Conservation (phyloP, 2,797 vertebrate species). For the Chlorospingus semifuscus region DNA sequence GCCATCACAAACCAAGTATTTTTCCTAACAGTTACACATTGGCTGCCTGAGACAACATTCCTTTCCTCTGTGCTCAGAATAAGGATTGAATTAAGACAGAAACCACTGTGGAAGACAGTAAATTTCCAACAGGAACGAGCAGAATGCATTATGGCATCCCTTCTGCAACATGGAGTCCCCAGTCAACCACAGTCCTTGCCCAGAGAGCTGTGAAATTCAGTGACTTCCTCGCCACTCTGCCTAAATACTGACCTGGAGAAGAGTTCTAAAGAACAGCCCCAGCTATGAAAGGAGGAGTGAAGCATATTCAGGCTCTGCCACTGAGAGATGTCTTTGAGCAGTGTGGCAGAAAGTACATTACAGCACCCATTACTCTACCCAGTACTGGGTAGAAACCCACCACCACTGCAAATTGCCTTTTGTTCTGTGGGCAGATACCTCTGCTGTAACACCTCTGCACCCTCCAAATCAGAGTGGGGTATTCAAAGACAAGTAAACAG, state of each 20-base stretch:
- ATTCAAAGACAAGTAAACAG: not conserved
- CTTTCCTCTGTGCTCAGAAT: not conserved
- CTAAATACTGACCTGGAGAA: not conserved
- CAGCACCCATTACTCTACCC: too few relatives aligned
- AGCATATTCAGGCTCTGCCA: not conserved
- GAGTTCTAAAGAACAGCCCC: not conserved
- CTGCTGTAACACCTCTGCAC: not conserved
- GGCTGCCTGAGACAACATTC: not conserved
- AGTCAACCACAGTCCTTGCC: not conserved
- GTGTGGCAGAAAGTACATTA: not conserved
- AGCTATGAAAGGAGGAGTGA: not conserved
- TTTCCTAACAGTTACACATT: not conserved
- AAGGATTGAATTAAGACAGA: not conserved
- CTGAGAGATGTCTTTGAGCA: not conserved
- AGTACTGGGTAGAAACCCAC: not conserved
- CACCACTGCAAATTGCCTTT: not conserved
- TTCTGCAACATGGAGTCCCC: not conserved
- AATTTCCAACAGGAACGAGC: not conserved
- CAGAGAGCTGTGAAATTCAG: not conserved
- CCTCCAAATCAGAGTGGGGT: not conserved
- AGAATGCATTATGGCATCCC: not conserved
- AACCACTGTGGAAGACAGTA: not conserved
- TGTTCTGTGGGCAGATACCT: not conserved
- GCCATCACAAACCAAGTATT: not conserved
- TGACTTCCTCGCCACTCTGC: not conserved